A percentile compares a stretch with the other conserved stretches of the same genome.
Conservation (phyloP, 2,113 vertebrate genomes). For the Apaloderma vittatum region DNA sequence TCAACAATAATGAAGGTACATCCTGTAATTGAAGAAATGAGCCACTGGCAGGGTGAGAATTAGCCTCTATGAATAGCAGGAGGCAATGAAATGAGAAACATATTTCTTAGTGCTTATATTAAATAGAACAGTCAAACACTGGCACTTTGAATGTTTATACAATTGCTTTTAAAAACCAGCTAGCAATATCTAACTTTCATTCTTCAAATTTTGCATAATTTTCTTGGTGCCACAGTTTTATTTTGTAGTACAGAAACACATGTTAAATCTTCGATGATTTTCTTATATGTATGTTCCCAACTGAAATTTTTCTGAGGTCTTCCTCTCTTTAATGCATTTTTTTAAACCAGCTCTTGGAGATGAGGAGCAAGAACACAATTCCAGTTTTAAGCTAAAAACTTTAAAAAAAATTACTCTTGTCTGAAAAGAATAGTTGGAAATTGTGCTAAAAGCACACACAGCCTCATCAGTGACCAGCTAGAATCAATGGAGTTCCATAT, state of each 20-base stretch:
- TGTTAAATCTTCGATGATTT: background rate
- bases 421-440: background rate
- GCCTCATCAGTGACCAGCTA: background rate
- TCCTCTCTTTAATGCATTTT: background rate
- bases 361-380: background rate
- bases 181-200: background rate
- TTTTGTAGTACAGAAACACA: background rate
- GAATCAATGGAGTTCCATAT: no score
- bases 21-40: slow-evolving; percentile 42
- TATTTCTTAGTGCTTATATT: slow-evolving; percentile 21
- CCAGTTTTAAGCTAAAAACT: background rate
- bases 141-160: background rate
- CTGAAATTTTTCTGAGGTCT: background rate
- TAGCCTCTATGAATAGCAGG: background rate
- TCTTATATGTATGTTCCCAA: background rate
- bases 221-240: background rate
- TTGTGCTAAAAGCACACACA: background rate
- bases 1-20: slow-evolving; percentile 26
- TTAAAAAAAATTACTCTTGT: background rate
- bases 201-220: background rate
- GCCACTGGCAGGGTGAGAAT: slow-evolving; percentile 1
- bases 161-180: slow-evolving; percentile 2
- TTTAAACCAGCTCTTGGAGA: background rate
- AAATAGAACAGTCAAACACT: slow-evolving; percentile 6
- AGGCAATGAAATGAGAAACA: slow-evolving; percentile 36